Conservation (phyloP, 2,888 invertebrate genomes). For the Cepaea hortensis region DNA sequence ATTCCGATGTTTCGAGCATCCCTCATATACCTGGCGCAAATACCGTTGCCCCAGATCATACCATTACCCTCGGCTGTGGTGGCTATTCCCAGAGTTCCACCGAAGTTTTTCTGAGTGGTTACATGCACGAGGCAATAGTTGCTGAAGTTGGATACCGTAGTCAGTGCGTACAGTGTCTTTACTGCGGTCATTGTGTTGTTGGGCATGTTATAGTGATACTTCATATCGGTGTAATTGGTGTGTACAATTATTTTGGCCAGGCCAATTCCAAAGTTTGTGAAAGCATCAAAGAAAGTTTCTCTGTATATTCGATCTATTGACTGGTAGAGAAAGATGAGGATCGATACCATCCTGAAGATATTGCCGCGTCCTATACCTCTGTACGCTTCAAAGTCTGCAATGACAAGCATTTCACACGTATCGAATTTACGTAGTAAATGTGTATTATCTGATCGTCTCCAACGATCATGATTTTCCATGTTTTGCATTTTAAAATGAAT, state of each 20-base stretch:
- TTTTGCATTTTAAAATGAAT: background rate
- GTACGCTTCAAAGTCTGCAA: slow-evolving; percentile 13
- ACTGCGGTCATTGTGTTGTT: background rate
- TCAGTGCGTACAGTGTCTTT: background rate
- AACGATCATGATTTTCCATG: background rate
- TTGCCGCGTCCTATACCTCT: slow-evolving; percentile 18
- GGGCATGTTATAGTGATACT: background rate
- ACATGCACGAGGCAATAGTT: slow-evolving; percentile 22
- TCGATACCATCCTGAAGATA: background rate
- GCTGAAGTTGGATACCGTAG: background rate
- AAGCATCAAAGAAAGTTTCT: background rate
- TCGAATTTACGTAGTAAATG: background rate
- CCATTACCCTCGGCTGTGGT: background rate
- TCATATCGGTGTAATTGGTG: background rate
- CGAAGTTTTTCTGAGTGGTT: slow-evolving; percentile 13
- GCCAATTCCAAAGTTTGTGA: background rate
- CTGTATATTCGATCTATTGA: slow-evolving; percentile 4
- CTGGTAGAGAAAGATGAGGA: slow-evolving; percentile 23
- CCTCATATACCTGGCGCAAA: background rate
- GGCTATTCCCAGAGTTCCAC: slow-evolving; percentile 8
- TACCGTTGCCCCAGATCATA: slow-evolving; percentile 21
- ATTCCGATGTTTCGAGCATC: slow-evolving; percentile 7
- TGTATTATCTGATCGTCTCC: background rate
- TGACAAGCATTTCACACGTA: slow-evolving; percentile 28
- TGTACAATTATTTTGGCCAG: background rate